Evolutionary conservation across 2,113 vertebrate species (phyloP).

Genomic region (Varanus komodoensis): DNA sequence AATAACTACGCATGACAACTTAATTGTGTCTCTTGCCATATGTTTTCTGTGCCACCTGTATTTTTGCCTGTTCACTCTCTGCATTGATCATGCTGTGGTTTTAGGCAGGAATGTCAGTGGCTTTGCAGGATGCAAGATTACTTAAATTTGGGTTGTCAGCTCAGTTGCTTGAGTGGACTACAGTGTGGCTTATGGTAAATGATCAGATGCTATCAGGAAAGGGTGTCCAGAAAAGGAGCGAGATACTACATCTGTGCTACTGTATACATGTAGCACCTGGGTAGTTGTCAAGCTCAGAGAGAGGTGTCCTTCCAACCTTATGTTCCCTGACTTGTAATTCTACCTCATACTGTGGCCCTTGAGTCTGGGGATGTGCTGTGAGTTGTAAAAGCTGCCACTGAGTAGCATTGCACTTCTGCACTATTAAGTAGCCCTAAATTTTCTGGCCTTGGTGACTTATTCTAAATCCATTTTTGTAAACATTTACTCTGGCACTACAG

Average conservation of each 20-base stretch:
- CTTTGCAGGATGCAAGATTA: neutral
- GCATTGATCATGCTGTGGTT: neutral
- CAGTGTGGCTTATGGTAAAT: neutral
- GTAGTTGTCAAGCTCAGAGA: neutral
- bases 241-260: neutral
- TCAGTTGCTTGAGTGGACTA: neutral
- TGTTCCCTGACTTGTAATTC: neutral
- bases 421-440: neutral
- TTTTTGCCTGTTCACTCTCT: neutral
- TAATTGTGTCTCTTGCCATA: constrained; percentile 38
- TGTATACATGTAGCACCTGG: neutral
- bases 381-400: neutral
- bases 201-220: neutral
- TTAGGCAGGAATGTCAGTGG: neutral
- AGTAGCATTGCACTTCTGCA: neutral
- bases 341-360: neutral
- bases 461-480: constrained; percentile 34
- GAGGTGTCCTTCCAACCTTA: neutral
- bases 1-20: constrained; percentile 37
- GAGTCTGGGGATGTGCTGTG: neutral
- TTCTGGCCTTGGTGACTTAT: constrained; percentile 13
- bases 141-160: neutral
- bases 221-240: neutral
- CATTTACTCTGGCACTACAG: constrained; percentile 30
- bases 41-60: constrained; percentile 29